Base-by-base conservation (phyloP, 1,140 invertebrate species). In the Ceratoteleas bidentatus region DNA sequence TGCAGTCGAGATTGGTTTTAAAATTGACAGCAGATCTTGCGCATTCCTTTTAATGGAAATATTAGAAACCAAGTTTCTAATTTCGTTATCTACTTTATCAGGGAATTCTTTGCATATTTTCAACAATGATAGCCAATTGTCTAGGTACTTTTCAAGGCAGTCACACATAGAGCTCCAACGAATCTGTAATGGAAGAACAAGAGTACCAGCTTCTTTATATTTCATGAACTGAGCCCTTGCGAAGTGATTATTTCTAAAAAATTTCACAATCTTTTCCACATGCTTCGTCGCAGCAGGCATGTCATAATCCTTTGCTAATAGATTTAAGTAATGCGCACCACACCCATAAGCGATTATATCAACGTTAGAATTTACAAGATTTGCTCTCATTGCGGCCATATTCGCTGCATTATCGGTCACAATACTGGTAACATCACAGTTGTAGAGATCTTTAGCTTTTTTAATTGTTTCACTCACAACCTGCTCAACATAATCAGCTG, bases 241-340 rank as follows among this genome's bases (percentile, higher is more conserved):
- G 10, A 43, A 43, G 11, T 65, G 62, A 43, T 65, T 65, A 33
- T 65, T 65, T 9, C 47, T 6, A 38, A 64, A 64, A 40, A 53
- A 65, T 32, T 65, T 65, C 4, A 57, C 64, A 15, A 58, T 13
- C 24, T 58, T 58, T 52, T 69, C 65, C 10, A 69, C 54, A 13
- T 69, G 65, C 40, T 58, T 50, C 14, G 65, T 69, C 7, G 16
- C 34, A 43, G 40, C 40, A 38, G 64, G 52, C 14, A 57, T 68
- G 10, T 68, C 24, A 16, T 34, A 57, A 36, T 68, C 40, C 8
- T 68, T 56, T 11, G 32, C 53, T 3, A 68, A 13, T 33, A 68
- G 36, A 57, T 68, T 68, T n/a, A 65, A 54, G 33, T 34, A 16
- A 33, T 65, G 50, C 13, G 43, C 34, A 11, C 0, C n/a, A 15